phyloP scores from a whole-genome alignment of 2,797 vertebrate species.

The Selene dorsalis region DNA sequence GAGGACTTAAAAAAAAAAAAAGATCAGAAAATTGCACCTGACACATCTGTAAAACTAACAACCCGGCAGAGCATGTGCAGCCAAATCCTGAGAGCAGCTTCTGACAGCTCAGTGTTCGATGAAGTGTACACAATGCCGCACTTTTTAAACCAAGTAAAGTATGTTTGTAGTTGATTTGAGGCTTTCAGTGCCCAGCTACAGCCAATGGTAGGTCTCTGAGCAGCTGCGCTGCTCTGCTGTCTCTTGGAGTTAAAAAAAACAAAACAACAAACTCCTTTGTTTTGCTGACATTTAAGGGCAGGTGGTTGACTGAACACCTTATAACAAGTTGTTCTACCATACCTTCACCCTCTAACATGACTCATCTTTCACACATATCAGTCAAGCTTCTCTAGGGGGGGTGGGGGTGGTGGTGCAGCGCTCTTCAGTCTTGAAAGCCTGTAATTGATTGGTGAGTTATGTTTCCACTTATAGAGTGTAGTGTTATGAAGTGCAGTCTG shows the following conservation, averaged over 20 bases:
- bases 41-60: too few species aligned
- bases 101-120: background rate
- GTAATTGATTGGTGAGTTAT: constrained; percentile 33
- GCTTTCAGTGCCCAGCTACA: background rate
- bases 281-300: constrained; percentile 41
- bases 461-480: constrained; percentile 4
- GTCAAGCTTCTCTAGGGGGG: background rate
- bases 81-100: background rate
- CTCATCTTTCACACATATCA: constrained; percentile 30
- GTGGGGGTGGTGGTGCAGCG: background rate
- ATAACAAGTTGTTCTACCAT: constrained; percentile 27
- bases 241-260: constrained; percentile 5
- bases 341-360: constrained; percentile 18
- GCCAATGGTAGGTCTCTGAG: constrained; percentile 11
- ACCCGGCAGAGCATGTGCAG: too few species aligned
- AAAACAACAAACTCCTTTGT: constrained; percentile 18
- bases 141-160: background rate
- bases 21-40: too few species aligned
- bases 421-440: constrained; percentile 27
- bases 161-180: background rate
- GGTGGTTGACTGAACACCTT: constrained; percentile 38
- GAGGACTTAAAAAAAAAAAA: too few species aligned
- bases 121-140: background rate
- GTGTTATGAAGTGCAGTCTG: background rate
- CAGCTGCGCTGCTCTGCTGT: background rate